Conservation (phyloP, 2,113 vertebrate species). For the Ptychochromis oligacanthus region DNA sequence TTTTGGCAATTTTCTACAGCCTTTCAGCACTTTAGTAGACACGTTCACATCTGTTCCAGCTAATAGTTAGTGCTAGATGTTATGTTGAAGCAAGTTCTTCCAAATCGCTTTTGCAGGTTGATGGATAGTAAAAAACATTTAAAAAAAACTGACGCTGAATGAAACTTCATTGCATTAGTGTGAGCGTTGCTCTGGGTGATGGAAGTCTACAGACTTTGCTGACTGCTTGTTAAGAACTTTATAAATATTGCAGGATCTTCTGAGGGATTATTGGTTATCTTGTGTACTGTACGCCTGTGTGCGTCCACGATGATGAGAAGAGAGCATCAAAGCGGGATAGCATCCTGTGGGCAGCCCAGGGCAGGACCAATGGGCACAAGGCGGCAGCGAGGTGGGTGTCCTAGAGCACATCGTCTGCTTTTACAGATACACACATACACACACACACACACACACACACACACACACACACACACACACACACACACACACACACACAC, state of each 20-base stretch:
- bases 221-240: conserved; percentile 27
- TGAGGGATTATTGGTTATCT: conserved; percentile 46
- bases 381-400: conserved; percentile 74
- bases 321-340: conserved; percentile 66
- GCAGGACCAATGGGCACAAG: conserved; percentile 64
- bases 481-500: too few relatives aligned
- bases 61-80: not conserved
- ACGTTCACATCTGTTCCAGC: not conserved
- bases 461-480: too few relatives aligned
- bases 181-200: conserved; percentile 9
- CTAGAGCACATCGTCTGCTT: conserved; percentile 57
- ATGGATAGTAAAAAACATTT: not conserved
- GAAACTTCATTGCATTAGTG: too few relatives aligned
- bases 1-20: not conserved
- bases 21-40: not conserved
- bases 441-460: conserved; percentile 25
- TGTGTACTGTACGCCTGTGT: conserved; percentile 15
- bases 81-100: not conserved
- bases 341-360: conserved; percentile 77
- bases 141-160: too few relatives aligned
- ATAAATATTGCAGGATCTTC: conserved; percentile 58
- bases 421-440: conserved; percentile 34
- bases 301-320: conserved; percentile 40
- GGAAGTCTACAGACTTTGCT: conserved; percentile 27
- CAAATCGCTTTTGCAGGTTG: not conserved